A percentile compares a stretch with the other conserved stretches of the same genome.
phyloP scores from a whole-genome alignment of 1,140 invertebrate species.

The Papilio polytes region DNA sequence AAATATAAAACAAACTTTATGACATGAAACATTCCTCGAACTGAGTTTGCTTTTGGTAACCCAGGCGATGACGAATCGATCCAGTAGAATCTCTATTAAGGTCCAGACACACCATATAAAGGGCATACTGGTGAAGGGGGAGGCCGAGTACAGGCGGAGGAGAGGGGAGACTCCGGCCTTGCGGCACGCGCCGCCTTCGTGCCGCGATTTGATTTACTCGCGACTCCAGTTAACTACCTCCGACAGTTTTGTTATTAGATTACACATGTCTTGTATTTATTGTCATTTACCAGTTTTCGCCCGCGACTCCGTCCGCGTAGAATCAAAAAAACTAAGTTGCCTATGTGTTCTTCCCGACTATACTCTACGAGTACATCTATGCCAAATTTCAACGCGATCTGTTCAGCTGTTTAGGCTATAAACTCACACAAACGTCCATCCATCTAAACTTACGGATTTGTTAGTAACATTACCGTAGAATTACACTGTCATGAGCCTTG shows the following conservation, averaged over 20 bases:
- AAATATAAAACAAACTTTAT: constrained; percentile 1
- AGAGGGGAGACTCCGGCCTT: constrained; percentile 73
- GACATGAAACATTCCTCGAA: background rate
- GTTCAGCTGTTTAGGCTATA: no score
- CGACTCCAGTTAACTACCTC: constrained; percentile 61
- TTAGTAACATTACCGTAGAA: constrained; percentile 1
- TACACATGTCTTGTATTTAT: constrained; percentile 1
- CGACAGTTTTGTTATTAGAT: constrained; percentile 35
- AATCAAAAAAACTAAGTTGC: no score
- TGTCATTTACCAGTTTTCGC: no score
- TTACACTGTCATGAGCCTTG: background rate
- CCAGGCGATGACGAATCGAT: constrained; percentile 61
- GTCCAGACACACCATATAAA: constrained; percentile 56
- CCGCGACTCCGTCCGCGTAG: no score
- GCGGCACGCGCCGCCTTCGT: constrained; percentile 75
- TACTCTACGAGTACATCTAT: no score
- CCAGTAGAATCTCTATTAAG: constrained; percentile 48
- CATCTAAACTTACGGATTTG: no score
- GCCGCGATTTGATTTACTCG: constrained; percentile 67
- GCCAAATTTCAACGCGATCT: no score
- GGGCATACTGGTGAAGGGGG: constrained; percentile 32
- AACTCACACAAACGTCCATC: no score
- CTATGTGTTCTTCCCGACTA: no score
- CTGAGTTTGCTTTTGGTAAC: background rate
- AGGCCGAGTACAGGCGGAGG: constrained; percentile 42